Percentiles rank a stretch among this genome's conserved stretches.
These are phyloP conservation scores for Trachelus iudaicus DNA, from an alignment of 2,888 invertebrate species.

Conservation along the genomic window DNA sequence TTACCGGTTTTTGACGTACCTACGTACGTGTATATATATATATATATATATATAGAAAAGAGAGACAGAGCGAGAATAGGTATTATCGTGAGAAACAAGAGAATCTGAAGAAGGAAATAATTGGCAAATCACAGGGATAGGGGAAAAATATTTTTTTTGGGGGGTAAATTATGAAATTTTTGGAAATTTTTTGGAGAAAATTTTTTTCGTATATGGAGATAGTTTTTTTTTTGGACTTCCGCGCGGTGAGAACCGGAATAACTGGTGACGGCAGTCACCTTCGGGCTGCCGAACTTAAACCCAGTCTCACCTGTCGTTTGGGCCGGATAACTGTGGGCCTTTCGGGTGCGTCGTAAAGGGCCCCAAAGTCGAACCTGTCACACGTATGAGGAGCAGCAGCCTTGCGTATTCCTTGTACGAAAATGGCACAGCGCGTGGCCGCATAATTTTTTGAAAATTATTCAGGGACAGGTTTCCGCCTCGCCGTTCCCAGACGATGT, in stretches of 20 bases:
- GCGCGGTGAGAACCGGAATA: background rate
- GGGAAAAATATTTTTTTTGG: background rate
- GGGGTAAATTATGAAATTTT: background rate
- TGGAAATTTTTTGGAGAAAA: background rate
- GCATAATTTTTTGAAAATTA: slow-evolving; percentile 36
- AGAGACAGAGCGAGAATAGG: background rate
- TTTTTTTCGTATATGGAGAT: background rate
- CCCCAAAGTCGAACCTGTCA: slow-evolving; percentile 26
- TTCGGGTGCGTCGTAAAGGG: slow-evolving; percentile 23
- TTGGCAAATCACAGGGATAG: background rate
- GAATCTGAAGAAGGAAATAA: background rate
- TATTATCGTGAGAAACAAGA: background rate
- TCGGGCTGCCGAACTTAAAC: slow-evolving; percentile 6
- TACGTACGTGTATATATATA: background rate
- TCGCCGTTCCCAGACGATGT: slow-evolving; percentile 1
- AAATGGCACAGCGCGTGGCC: slow-evolving; percentile 30
- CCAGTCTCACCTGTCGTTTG: slow-evolving; percentile 20
- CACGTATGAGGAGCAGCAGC: slow-evolving; percentile 11
- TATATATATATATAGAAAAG: background rate
- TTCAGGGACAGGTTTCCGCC: slow-evolving; percentile 28
- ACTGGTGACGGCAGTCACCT: background rate
- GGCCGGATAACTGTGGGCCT: slow-evolving; percentile 16
- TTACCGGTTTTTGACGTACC: background rate
- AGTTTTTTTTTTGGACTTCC: background rate
- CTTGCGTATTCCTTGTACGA: slow-evolving; percentile 17